These are phyloP conservation scores for Ectobius pallidus DNA, from an alignment of 2,888 invertebrate species.

Conservation along the genomic window DNA sequence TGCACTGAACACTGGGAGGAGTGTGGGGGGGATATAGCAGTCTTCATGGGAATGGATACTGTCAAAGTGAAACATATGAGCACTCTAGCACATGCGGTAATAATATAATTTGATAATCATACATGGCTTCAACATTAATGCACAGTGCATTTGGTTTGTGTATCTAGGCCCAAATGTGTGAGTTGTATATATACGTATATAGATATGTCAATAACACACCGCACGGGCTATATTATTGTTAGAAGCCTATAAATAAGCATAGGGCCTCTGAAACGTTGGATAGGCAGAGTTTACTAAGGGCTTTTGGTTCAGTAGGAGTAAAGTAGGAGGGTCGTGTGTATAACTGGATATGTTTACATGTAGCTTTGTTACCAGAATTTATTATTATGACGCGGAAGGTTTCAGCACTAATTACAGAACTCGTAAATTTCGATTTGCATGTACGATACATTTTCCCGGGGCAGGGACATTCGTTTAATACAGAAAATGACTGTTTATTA, in stretches of 20 bases:
- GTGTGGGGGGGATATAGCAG: neutral
- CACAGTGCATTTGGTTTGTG: conserved; percentile 14
- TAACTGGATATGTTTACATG: conserved; percentile 41
- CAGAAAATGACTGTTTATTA: conserved; percentile 38
- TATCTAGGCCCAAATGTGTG: neutral
- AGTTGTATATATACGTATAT: neutral
- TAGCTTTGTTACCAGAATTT: conserved; percentile 41
- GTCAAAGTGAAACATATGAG: conserved; percentile 20
- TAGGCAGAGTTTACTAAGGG: conserved; percentile 12
- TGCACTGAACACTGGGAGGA: neutral
- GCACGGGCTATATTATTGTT: conserved; percentile 19
- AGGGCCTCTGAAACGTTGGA: neutral
- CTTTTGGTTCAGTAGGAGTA: neutral
- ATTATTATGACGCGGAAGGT: conserved; percentile 42
- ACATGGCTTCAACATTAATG: conserved; percentile 34
- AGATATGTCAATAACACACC: conserved; percentile 24
- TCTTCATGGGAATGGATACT: conserved; percentile 21
- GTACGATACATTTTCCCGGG: conserved; percentile 36
- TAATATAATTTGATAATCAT: conserved; percentile 35
- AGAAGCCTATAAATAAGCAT: conserved; percentile 19
- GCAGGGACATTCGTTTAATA: conserved; percentile 37
- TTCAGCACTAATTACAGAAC: conserved; percentile 42
- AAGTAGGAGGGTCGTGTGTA: conserved; percentile 8
- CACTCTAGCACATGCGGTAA: conserved; percentile 23
- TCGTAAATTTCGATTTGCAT: conserved; percentile 43